These are phyloP conservation scores for Eucidaris tribuloides DNA, from an alignment of 35 echinoderm and acorn worm species.

Conservation along the genomic window DNA sequence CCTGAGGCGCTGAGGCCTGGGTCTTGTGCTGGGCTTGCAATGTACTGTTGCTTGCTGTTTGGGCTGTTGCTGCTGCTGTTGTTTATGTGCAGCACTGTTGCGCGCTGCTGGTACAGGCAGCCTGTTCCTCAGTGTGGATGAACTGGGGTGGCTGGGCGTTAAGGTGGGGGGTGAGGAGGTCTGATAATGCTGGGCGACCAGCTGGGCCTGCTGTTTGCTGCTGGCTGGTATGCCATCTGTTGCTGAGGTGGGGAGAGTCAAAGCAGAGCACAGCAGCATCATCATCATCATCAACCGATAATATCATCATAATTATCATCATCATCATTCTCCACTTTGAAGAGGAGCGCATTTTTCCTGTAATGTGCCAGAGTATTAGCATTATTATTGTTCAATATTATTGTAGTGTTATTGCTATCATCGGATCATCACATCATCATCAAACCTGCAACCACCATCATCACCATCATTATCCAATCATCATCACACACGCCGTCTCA, in stretches of 20 bases:
- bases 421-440: no score
- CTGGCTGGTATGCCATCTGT: constrained; percentile 43
- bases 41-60: constrained; percentile 29
- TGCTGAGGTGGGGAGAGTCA: neutral
- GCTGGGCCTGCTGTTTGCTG: constrained; percentile 38
- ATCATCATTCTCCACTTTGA: constrained; percentile 17
- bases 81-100: constrained; percentile 42
- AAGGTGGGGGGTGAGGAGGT: neutral
- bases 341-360: constrained; percentile 16
- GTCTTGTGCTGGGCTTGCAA: neutral
- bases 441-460: no score
- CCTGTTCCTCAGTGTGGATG: constrained; percentile 12
- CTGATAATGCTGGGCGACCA: constrained; percentile 34
- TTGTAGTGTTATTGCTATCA: no score
- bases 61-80: constrained; percentile 52
- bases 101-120: constrained; percentile 37
- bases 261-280: no score
- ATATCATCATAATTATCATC: no score
- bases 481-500: no score
- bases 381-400: no score
- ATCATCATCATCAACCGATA: no score
- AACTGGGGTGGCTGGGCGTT: constrained; percentile 9
- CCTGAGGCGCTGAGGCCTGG: constrained; percentile 2
- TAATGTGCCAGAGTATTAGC: no score
- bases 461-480: no score